phyloP scores from a whole-genome alignment of 2,113 vertebrate genomes.

The Etheostoma spectabile region DNA sequence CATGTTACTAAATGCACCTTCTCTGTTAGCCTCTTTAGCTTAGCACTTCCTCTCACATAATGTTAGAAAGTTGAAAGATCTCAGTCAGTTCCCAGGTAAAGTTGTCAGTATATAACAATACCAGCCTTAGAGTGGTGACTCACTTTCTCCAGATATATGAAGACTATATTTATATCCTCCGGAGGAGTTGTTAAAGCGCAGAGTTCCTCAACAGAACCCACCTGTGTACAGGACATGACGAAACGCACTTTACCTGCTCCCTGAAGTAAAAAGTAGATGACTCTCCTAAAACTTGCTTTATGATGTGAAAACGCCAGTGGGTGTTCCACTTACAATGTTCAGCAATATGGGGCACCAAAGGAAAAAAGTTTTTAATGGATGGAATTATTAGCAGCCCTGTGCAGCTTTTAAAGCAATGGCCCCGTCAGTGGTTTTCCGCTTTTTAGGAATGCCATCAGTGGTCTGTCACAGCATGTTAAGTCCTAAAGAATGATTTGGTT shows the following conservation, averaged over 20 bases:
- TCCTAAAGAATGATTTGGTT: slow-evolving; percentile 25
- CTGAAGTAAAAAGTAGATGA: slow-evolving; percentile 25
- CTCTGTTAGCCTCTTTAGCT: slow-evolving; percentile 30
- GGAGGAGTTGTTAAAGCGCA: not conserved
- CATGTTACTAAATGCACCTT: slow-evolving; percentile 17
- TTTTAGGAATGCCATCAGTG: slow-evolving; percentile 40
- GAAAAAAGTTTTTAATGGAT: slow-evolving; percentile 4
- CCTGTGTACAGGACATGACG: slow-evolving; percentile 26
- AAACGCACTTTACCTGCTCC: slow-evolving; percentile 34
- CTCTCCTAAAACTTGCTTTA: slow-evolving; percentile 7
- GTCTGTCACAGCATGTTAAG: slow-evolving; percentile 33
- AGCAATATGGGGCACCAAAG: slow-evolving; percentile 18
- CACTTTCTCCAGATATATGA: too few relatives aligned
- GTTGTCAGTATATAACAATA: slow-evolving; percentile 15
- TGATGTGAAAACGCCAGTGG: slow-evolving; percentile 38
- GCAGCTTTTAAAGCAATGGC: slow-evolving; percentile 24
- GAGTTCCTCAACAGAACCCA: slow-evolving; percentile 18
- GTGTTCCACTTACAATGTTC: slow-evolving; percentile 33
- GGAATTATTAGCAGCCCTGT: slow-evolving; percentile 35
- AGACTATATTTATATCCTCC: too few relatives aligned
- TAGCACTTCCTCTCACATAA: slow-evolving; percentile 19
- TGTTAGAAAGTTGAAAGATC: slow-evolving; percentile 18
- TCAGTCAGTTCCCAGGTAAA: slow-evolving; percentile 14
- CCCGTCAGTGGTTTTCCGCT: slow-evolving; percentile 39
- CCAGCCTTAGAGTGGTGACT: slow-evolving; percentile 48